phyloP scores from a whole-genome alignment of 2,888 invertebrate genomes.

The Tinea semifulvella region DNA sequence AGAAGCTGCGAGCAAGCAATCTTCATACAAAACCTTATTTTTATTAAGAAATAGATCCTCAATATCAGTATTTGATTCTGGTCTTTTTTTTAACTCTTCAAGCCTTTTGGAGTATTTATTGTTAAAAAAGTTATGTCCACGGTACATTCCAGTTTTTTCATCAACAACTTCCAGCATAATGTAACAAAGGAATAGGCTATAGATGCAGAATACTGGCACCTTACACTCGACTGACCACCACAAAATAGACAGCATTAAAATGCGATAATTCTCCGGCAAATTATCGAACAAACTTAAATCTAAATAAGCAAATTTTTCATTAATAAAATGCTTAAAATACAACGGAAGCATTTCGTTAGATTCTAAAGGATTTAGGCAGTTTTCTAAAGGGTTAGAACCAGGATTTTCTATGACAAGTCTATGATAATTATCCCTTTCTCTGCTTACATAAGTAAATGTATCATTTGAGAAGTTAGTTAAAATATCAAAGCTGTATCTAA shows the following conservation, averaged over 20 bases:
- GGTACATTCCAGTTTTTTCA: conserved; percentile 61
- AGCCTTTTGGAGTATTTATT: conserved; percentile 49
- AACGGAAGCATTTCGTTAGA: conserved; percentile 27
- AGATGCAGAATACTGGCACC: conserved; percentile 54
- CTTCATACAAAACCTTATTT: conserved; percentile 60
- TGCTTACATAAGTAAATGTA: conserved; percentile 41
- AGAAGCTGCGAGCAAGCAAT: conserved; percentile 67
- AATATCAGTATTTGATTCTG: conserved; percentile 21
- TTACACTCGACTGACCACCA: conserved; percentile 66
- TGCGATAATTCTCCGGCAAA: conserved; percentile 66
- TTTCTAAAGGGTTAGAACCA: conserved; percentile 29
- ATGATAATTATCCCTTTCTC: conserved; percentile 40
- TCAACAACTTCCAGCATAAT: conserved; percentile 68
- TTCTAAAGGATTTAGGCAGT: conserved; percentile 30
- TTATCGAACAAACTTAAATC: conserved; percentile 39
- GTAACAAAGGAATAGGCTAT: conserved; percentile 66
- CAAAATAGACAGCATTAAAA: conserved; percentile 65
- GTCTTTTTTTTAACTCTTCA: conserved; percentile 32
- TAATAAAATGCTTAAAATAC: conserved; percentile 58
- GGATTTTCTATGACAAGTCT: conserved; percentile 35
- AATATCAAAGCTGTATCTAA: conserved; percentile 67
- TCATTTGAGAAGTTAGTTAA: conserved; percentile 45
- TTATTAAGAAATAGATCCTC: conserved; percentile 47
- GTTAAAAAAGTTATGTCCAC: conserved; percentile 55
- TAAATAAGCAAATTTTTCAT: conserved; percentile 39